These are phyloP conservation scores for Plagodis dolabraria DNA, from an alignment of 2,888 invertebrate genomes.

Conservation along the genomic window DNA sequence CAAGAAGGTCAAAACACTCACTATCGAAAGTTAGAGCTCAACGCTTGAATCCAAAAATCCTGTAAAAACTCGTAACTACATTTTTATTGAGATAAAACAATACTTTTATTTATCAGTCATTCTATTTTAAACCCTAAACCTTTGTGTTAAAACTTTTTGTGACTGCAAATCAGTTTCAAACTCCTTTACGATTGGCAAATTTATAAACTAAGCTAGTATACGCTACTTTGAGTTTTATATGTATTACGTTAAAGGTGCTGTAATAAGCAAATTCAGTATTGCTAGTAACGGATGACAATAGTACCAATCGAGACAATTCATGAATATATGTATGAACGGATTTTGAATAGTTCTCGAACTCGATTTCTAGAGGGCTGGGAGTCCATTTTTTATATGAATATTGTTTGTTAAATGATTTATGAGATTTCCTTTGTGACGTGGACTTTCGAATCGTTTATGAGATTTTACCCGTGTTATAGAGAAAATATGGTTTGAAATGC, in stretches of 20 bases:
- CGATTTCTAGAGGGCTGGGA: conserved; percentile 27
- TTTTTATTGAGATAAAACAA: conserved; percentile 32
- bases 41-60: conserved; percentile 38
- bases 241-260: conserved; percentile 9
- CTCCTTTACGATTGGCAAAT: conserved; percentile 30
- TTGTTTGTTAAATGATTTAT: conserved; percentile 38
- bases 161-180: conserved; percentile 31
- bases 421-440: conserved; percentile 15
- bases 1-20: conserved; percentile 12
- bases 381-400: conserved; percentile 42
- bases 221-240: conserved; percentile 22
- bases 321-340: conserved; percentile 46
- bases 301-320: conserved; percentile 43
- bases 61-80: conserved; percentile 36
- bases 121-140: conserved; percentile 32
- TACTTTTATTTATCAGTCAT: conserved; percentile 1
- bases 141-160: conserved; percentile 26
- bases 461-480: conserved; percentile 6
- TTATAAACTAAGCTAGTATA: background rate
- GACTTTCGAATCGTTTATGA: conserved; percentile 14
- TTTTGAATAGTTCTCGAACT: conserved; percentile 41
- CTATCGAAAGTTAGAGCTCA: conserved; percentile 19
- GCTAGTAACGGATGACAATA: conserved; percentile 38
- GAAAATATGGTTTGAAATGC: conserved; percentile 7
- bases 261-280: conserved; percentile 19